Conservation (phyloP, 2,888 invertebrate species). For the Cataglyphis altisquamis region DNA sequence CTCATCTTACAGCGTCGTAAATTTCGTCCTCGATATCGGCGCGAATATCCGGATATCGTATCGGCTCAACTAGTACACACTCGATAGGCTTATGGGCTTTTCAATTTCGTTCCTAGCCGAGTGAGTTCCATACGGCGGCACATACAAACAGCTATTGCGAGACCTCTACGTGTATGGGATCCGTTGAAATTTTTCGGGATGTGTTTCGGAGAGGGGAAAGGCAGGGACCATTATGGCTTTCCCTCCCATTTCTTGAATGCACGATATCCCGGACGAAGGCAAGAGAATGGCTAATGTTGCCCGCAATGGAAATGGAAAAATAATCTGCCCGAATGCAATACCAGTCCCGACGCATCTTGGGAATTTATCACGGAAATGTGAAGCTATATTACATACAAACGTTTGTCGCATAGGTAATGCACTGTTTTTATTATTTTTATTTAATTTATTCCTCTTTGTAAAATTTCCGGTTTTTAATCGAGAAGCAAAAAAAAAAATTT, state of each 20-base stretch:
- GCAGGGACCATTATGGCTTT: slow-evolving; percentile 64
- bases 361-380: slow-evolving; percentile 38
- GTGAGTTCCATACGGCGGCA: slow-evolving; percentile 56
- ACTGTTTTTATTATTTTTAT: not conserved
- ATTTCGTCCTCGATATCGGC: slow-evolving; percentile 1
- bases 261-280: slow-evolving; percentile 57
- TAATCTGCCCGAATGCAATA: slow-evolving; percentile 65
- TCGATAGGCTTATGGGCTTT: slow-evolving; percentile 65
- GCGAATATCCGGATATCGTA: slow-evolving; percentile 50
- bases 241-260: slow-evolving; percentile 60
- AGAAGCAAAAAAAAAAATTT: not conserved
- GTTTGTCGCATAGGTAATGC: not conserved
- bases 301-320: slow-evolving; percentile 62
- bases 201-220: slow-evolving; percentile 48
- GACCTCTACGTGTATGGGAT: slow-evolving; percentile 28
- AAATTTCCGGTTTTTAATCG: not conserved
- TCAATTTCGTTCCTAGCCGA: slow-evolving; percentile 64
- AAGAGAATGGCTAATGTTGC: slow-evolving; percentile 19
- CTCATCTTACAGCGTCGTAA: slow-evolving; percentile 39
- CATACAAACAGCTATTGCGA: slow-evolving; percentile 26
- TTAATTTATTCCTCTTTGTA: not conserved
- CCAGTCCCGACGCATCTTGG: slow-evolving; percentile 33
- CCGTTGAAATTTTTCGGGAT: slow-evolving; percentile 66
- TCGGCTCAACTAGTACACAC: slow-evolving; percentile 53
- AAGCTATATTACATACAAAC: not conserved